Evolutionary conservation across 2,113 vertebrate species (phyloP).

Genomic region (Tragelaphus strepsiceros): DNA sequence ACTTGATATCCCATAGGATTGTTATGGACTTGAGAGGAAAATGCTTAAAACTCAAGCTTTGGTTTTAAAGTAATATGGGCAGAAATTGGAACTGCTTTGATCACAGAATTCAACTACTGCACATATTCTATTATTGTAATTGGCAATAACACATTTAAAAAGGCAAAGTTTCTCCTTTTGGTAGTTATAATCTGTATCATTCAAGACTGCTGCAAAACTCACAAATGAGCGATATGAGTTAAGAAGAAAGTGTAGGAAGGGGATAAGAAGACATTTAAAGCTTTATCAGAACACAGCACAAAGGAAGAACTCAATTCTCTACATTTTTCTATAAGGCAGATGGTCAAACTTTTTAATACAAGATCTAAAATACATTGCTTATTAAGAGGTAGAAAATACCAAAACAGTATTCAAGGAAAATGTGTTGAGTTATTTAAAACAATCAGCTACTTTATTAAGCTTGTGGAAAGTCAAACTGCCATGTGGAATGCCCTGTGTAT

Average conservation of each 20-base stretch:
- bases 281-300: constrained; percentile 62
- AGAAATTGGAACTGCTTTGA: constrained; percentile 27
- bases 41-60: constrained; percentile 34
- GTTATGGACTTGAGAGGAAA: constrained; percentile 10
- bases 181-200: neutral
- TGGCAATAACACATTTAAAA: constrained; percentile 23
- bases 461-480: constrained; percentile 68
- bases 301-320: constrained; percentile 69
- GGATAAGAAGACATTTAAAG: constrained; percentile 48
- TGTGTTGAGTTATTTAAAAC: constrained; percentile 65
- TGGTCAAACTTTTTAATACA: constrained; percentile 75
- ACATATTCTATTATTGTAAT: neutral
- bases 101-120: constrained; percentile 16
- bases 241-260: constrained; percentile 45
- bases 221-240: neutral
- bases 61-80: constrained; percentile 3
- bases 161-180: neutral
- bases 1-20: neutral
- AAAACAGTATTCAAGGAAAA: constrained; percentile 73
- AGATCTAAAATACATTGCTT: constrained; percentile 75
- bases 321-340: constrained; percentile 82
- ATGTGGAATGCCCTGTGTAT: constrained; percentile 41
- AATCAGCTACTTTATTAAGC: constrained; percentile 62
- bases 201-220: constrained; percentile 14
- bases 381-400: constrained; percentile 84